A percentile compares a stretch with the other conserved stretches of the same genome.
Conservation (phyloP, 2,113 vertebrate species). For the Camelus dromedarius region DNA sequence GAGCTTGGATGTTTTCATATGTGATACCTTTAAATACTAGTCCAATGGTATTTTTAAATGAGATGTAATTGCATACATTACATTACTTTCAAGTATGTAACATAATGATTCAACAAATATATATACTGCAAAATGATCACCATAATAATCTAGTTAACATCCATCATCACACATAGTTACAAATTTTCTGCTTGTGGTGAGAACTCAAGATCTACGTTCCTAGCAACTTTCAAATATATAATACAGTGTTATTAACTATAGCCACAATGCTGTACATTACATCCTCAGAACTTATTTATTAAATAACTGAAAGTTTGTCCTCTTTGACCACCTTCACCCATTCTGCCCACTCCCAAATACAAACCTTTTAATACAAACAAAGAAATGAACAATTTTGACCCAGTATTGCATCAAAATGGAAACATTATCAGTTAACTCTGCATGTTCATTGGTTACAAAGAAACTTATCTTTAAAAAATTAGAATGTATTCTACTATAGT, state of each 20-base stretch:
- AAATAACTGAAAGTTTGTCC: background rate
- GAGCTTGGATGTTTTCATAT: background rate
- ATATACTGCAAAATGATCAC: background rate
- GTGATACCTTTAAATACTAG: background rate
- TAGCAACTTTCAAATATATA: background rate
- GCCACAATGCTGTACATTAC: background rate
- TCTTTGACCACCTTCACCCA: background rate
- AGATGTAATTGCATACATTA: background rate
- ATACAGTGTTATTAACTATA: background rate
- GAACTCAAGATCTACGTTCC: background rate
- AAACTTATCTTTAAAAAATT: background rate
- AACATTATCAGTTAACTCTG: conserved; percentile 29
- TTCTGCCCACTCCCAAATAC: background rate
- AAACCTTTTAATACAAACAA: background rate
- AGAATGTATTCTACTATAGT: background rate
- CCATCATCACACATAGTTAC: background rate
- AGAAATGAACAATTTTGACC: conserved; percentile 19
- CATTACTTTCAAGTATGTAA: background rate
- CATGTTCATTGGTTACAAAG: background rate
- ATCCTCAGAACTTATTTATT: background rate
- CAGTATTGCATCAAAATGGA: background rate
- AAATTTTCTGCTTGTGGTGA: background rate
- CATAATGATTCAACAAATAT: background rate
- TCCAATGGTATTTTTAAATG: background rate
- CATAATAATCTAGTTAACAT: background rate